These are phyloP conservation scores for Himalopsyche anomala DNA, from an alignment of 2,888 invertebrate genomes.

Conservation along the genomic window DNA sequence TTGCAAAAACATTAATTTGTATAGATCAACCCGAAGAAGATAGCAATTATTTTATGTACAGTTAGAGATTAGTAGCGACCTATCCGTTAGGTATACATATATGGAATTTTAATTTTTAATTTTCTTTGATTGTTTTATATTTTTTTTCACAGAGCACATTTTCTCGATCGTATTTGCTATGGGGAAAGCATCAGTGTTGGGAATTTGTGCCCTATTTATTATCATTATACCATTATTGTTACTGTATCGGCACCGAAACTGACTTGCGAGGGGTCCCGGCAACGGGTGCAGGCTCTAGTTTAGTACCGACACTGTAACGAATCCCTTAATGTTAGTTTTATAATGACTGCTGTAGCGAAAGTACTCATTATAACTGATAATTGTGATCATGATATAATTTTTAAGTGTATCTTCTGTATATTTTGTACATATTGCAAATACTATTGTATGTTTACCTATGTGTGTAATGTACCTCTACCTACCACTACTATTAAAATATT, in stretches of 20 bases:
- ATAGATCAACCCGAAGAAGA: conserved; percentile 21
- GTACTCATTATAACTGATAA: conserved; percentile 64
- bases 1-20: conserved; percentile 39
- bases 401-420: conserved; percentile 71
- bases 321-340: conserved; percentile 51
- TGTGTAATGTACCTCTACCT: conserved; percentile 80
- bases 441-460: conserved; percentile 79
- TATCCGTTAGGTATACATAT: conserved; percentile 21
- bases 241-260: conserved; percentile 68
- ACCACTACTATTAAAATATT: conserved; percentile 80
- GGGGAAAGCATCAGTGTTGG: conserved; percentile 66
- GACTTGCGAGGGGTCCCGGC: conserved; percentile 69
- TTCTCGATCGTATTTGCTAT: conserved; percentile 44
- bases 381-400: conserved; percentile 65
- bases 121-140: background rate
- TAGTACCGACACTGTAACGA: conserved; percentile 8
- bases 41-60: conserved; percentile 45
- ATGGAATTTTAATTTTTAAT: conserved; percentile 46
- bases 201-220: conserved; percentile 55
- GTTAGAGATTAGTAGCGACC: conserved; percentile 49
- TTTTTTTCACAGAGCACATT: conserved; percentile 45
- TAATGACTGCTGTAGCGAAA: conserved; percentile 61
- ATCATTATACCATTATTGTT: background rate
- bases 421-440: conserved; percentile 79
- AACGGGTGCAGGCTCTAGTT: conserved; percentile 29